These are phyloP conservation scores for Didymodactylos carnosus DNA, from an alignment of 2,888 invertebrate genomes.

Conservation along the genomic window DNA sequence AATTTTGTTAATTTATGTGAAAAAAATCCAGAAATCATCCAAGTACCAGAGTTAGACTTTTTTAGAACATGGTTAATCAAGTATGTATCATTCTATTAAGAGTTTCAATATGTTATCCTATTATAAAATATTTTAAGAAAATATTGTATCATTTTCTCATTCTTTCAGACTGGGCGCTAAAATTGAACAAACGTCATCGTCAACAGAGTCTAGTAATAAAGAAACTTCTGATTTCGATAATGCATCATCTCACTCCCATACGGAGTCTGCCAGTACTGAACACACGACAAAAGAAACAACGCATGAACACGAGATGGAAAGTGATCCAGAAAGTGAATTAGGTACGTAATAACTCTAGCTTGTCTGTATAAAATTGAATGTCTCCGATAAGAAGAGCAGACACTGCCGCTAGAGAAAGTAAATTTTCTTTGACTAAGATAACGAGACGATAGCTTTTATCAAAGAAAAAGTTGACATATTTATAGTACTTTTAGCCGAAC, in stretches of 20 bases:
- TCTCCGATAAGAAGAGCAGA: no score
- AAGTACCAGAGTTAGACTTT: slow-evolving; percentile 54
- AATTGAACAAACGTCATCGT: neutral
- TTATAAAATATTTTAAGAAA: no score
- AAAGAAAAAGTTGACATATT: no score
- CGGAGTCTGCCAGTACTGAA: neutral
- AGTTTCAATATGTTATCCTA: neutral
- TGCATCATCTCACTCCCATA: no score
- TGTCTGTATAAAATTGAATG: no score
- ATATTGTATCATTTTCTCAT: no score
- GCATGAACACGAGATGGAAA: no score
- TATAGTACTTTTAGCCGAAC: no score
- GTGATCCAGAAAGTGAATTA: slow-evolving; percentile 42
- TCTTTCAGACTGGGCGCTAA: neutral
- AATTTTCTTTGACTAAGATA: no score
- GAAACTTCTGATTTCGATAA: neutral
- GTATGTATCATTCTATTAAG: slow-evolving; percentile 18
- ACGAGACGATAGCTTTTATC: no score
- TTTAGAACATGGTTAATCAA: slow-evolving; percentile 56
- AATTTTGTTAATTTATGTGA: slow-evolving; percentile 51
- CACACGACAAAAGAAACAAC: neutral
- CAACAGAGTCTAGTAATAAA: neutral
- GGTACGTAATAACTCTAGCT: no score
- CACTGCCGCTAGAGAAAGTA: no score
- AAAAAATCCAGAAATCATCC: slow-evolving; percentile 49